phyloP scores from a whole-genome alignment of 1,140 invertebrate genomes.

The Drosophila pectinifera region DNA sequence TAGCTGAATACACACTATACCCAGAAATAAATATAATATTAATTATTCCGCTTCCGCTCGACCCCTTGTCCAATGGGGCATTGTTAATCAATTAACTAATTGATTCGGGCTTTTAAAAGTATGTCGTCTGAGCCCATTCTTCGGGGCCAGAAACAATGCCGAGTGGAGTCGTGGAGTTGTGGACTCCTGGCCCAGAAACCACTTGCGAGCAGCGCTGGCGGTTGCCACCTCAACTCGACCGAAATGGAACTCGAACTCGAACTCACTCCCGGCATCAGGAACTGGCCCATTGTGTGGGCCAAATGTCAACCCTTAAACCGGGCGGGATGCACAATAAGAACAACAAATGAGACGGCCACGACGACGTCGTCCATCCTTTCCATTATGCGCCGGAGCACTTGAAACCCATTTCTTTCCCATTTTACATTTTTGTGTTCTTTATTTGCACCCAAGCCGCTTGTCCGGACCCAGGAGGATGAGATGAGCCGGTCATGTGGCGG shows the following conservation, averaged over 20 bases:
- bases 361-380: slow-evolving; percentile 68
- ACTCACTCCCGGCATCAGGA: slow-evolving; percentile 27
- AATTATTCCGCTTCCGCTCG: slow-evolving; percentile 25
- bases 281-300: slow-evolving; percentile 55
- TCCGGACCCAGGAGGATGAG: slow-evolving; percentile 38
- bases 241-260: slow-evolving; percentile 51
- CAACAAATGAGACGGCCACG: slow-evolving; percentile 43
- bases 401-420: slow-evolving; percentile 76
- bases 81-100: slow-evolving; percentile 82
- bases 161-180: slow-evolving; percentile 52
- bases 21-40: slow-evolving; percentile 28
- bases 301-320: slow-evolving; percentile 76
- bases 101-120: slow-evolving; percentile 77
- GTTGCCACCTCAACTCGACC: slow-evolving; percentile 69
- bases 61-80: slow-evolving; percentile 28
- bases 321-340: slow-evolving; percentile 51
- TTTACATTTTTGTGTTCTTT: slow-evolving; percentile 49
- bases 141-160: slow-evolving; percentile 19
- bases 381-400: slow-evolving; percentile 74
- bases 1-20: slow-evolving; percentile 10
- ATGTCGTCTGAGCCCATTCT: slow-evolving; percentile 62
- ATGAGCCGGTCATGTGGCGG: slow-evolving; percentile 33
- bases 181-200: slow-evolving; percentile 55
- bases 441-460: slow-evolving; percentile 43
- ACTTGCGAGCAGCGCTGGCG: slow-evolving; percentile 63